Percentiles rank a stretch among this genome's conserved stretches.
Conservation (phyloP, 1,140 invertebrate genomes). For the Dendroctonus ponderosae region DNA sequence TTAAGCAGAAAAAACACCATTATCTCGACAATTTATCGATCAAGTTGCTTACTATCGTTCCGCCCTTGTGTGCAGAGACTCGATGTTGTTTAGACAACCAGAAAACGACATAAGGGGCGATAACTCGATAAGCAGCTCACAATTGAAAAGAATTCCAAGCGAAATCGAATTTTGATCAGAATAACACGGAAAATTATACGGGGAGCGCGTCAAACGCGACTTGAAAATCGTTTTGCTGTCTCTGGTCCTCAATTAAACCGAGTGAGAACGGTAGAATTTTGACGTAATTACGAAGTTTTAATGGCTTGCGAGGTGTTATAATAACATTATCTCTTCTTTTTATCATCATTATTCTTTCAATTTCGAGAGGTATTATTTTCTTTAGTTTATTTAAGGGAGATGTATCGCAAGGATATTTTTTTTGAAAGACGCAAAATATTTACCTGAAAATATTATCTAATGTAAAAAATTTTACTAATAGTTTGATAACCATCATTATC, state of each 20-base stretch:
- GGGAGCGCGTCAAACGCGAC: slow-evolving; percentile 12
- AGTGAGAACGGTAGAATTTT: slow-evolving; percentile 20
- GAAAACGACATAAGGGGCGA: slow-evolving; percentile 29
- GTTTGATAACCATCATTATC: no score
- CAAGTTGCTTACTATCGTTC: background rate
- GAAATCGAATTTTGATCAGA: slow-evolving; percentile 31
- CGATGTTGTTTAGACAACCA: slow-evolving; percentile 30
- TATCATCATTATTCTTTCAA: no score
- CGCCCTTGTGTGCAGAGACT: slow-evolving; percentile 16
- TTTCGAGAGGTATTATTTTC: no score
- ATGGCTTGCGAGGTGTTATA: no score
- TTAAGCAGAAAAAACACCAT: background rate
- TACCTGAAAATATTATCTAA: no score
- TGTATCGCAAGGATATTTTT: no score
- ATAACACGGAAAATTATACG: slow-evolving; percentile 31
- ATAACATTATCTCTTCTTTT: no score
- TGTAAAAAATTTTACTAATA: no score
- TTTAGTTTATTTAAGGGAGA: no score
- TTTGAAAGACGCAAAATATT: no score
- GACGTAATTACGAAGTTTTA: no score
- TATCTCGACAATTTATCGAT: slow-evolving; percentile 17
- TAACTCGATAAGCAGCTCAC: slow-evolving; percentile 29
- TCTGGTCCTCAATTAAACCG: slow-evolving; percentile 11
- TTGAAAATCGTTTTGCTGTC: background rate
- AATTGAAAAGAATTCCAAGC: slow-evolving; percentile 23